Percentiles rank a stretch among this genome's conserved stretches.
Conservation (phyloP, 2,888 invertebrate species). For the Boloria selene region DNA sequence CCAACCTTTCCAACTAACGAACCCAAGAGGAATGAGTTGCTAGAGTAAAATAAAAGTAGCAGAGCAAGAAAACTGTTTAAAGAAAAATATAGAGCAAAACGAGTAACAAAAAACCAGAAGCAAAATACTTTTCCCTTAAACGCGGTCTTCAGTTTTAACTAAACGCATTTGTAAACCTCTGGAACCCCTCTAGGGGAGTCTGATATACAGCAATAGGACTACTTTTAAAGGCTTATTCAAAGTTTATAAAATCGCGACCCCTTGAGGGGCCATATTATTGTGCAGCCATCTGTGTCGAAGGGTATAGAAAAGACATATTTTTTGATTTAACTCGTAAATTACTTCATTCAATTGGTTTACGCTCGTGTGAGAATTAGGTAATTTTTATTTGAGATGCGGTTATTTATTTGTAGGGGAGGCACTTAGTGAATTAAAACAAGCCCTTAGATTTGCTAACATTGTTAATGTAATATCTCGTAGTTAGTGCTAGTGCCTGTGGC, state of each 20-base stretch:
- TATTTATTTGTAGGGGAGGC: slow-evolving; percentile 51
- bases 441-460: background rate
- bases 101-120: slow-evolving; percentile 12
- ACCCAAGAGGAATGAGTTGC: too few species aligned
- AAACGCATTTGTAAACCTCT: slow-evolving; percentile 21
- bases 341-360: slow-evolving; percentile 79
- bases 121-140: slow-evolving; percentile 13
- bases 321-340: slow-evolving; percentile 81
- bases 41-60: background rate
- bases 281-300: slow-evolving; percentile 80
- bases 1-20: too few species aligned
- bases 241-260: slow-evolving; percentile 77
- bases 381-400: slow-evolving; percentile 73
- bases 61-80: background rate
- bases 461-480: too few species aligned
- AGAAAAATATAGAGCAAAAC: background rate
- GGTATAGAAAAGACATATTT: slow-evolving; percentile 80
- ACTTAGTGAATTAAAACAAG: slow-evolving; percentile 11
- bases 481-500: too few species aligned
- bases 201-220: slow-evolving; percentile 39
- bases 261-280: slow-evolving; percentile 76
- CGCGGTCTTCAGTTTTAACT: slow-evolving; percentile 22
- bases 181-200: slow-evolving; percentile 22
- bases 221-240: slow-evolving; percentile 82
- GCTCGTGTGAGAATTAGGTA: slow-evolving; percentile 77